phyloP scores from a whole-genome alignment of 2,797 vertebrate species.

The Takifugu ocellatus region DNA sequence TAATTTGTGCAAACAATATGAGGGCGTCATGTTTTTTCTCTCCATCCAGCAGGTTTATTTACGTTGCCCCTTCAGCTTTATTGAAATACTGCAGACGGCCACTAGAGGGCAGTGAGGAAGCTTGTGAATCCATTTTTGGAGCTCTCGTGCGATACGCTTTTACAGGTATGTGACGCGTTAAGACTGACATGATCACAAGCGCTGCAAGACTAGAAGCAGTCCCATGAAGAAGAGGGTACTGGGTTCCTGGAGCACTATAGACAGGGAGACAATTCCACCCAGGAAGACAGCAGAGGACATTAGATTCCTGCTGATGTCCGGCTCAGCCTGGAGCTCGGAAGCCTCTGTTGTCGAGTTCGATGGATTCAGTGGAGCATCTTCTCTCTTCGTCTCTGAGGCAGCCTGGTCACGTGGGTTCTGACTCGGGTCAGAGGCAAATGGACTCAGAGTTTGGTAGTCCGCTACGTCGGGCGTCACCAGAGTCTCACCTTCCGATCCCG shows the following conservation, averaged over 20 bases:
- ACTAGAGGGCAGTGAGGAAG: no score
- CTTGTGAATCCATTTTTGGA: no score
- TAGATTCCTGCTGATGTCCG: conserved; percentile 38
- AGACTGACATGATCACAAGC: conserved; percentile 44
- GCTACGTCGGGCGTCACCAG: conserved; percentile 26
- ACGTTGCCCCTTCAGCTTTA: no score
- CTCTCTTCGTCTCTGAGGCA: conserved; percentile 21
- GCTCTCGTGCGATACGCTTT: background rate
- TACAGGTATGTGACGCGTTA: conserved; percentile 73
- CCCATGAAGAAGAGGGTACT: conserved; percentile 60
- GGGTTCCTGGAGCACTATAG: conserved; percentile 61
- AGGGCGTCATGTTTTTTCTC: no score
- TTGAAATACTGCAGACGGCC: no score
- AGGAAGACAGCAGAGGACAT: conserved; percentile 57
- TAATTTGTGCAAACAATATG: no score
- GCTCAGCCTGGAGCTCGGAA: conserved; percentile 29
- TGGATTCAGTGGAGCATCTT: conserved; percentile 21
- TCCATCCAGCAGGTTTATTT: no score
- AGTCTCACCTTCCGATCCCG: conserved; percentile 33
- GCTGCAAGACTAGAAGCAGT: conserved; percentile 57
- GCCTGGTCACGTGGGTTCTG: conserved; percentile 9
- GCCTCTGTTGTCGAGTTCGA: conserved; percentile 22
- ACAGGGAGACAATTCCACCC: conserved; percentile 58
- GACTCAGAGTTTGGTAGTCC: conserved; percentile 31
- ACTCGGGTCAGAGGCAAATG: conserved; percentile 20